Conservation (phyloP, 2,888 invertebrate genomes). For the Leptinotarsa juncta region DNA sequence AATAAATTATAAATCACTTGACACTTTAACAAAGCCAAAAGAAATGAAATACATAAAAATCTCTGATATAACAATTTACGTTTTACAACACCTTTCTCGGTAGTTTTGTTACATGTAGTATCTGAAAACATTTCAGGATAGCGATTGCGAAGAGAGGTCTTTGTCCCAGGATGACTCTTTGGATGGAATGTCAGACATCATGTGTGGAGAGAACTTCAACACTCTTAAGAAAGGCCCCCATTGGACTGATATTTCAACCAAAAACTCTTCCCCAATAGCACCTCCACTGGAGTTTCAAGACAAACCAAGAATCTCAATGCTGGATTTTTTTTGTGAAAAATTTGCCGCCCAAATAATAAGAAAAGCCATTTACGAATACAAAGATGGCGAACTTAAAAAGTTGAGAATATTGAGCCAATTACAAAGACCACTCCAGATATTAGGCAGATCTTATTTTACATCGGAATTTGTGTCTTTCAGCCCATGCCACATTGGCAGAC, state of each 20-base stretch:
- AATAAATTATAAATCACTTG: no score
- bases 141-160: slow-evolving; percentile 84
- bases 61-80: no score
- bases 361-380: slow-evolving; percentile 67
- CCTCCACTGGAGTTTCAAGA: slow-evolving; percentile 90
- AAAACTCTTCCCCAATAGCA: slow-evolving; percentile 78
- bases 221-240: slow-evolving; percentile 83
- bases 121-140: slow-evolving; percentile 72
- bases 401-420: slow-evolving; percentile 43
- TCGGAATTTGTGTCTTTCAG: slow-evolving; percentile 73
- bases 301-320: slow-evolving; percentile 63
- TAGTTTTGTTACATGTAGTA: neutral
- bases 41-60: no score
- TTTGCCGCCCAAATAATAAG: slow-evolving; percentile 66
- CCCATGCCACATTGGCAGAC: slow-evolving; percentile 71
- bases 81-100: no score
- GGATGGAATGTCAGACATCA: slow-evolving; percentile 79
- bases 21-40: no score
- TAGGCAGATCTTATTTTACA: slow-evolving; percentile 66
- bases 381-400: slow-evolving; percentile 53
- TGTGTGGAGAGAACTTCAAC: slow-evolving; percentile 85
- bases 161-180: slow-evolving; percentile 83
- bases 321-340: slow-evolving; percentile 66
- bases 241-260: slow-evolving; percentile 66
- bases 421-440: slow-evolving; percentile 45